Conservation (phyloP, 2,888 invertebrate genomes). For the Drosophila niveifrons region DNA sequence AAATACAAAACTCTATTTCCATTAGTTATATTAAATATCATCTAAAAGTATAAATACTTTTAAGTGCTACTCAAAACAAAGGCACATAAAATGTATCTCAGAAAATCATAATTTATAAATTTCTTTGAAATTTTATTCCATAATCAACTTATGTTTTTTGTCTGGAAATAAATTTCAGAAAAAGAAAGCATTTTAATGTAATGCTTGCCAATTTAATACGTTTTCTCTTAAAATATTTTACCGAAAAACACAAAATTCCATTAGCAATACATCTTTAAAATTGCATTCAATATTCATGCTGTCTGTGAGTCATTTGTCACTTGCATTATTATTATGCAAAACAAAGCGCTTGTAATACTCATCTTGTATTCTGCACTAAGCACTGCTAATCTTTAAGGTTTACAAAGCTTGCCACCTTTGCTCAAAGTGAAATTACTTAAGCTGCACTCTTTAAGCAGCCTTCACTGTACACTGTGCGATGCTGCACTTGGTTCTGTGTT, state of each 20-base stretch:
- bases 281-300: not conserved
- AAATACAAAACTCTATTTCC: no score
- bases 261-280: not conserved
- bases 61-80: no score
- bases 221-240: no score
- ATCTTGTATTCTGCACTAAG: not conserved
- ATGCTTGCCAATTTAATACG: no score
- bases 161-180: no score
- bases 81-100: no score
- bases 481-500: conserved; percentile 63
- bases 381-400: not conserved
- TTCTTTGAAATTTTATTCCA: no score
- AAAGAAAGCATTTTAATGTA: no score
- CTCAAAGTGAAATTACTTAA: not conserved
- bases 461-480: conserved; percentile 53
- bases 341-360: not conserved
- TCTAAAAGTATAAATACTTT: no score
- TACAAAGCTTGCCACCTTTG: not conserved
- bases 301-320: not conserved
- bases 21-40: no score
- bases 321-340: not conserved
- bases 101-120: no score
- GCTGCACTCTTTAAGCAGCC: not conserved
- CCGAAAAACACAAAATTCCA: not conserved
- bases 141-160: no score